Evolutionary conservation across 2,888 invertebrate genomes (phyloP).

Genomic region (Achlya flavicornis): DNA sequence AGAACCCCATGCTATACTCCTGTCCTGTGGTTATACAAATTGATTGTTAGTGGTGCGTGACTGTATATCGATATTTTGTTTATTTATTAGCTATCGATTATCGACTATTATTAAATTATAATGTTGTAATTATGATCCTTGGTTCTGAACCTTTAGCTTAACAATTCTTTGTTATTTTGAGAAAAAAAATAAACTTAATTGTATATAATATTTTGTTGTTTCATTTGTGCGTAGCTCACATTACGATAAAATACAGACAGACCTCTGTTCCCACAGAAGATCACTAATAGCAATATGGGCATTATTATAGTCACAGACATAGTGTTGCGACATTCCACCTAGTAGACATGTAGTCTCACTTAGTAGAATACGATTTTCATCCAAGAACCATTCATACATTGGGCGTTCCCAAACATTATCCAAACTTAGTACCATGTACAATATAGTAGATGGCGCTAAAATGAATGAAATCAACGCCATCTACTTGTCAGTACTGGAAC

Average conservation of each 20-base stretch:
- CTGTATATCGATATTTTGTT: constrained; percentile 27
- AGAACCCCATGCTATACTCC: background rate
- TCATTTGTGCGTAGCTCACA: background rate
- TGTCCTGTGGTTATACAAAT: background rate
- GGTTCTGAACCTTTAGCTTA: constrained; percentile 78
- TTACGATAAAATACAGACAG: too few species aligned
- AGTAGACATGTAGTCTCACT: too few species aligned
- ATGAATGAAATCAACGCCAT: background rate
- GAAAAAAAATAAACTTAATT: constrained; percentile 75
- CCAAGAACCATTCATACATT: too few species aligned
- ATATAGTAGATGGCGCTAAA: background rate
- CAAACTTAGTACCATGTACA: background rate
- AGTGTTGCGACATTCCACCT: too few species aligned
- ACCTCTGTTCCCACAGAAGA: constrained; percentile 19
- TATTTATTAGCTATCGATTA: constrained; percentile 50
- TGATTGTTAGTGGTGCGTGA: constrained; percentile 5
- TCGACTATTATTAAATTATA: constrained; percentile 45
- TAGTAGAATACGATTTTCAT: too few species aligned
- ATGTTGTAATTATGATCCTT: constrained; percentile 60
- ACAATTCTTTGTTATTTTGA: constrained; percentile 78
- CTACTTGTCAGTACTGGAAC: background rate
- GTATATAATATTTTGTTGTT: constrained; percentile 58
- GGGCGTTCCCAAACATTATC: too few species aligned
- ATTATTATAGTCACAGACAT: too few species aligned
- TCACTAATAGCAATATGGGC: too few species aligned